These are phyloP conservation scores for Eucera pruinosa DNA, from an alignment of 2,888 invertebrate species.

Conservation along the genomic window DNA sequence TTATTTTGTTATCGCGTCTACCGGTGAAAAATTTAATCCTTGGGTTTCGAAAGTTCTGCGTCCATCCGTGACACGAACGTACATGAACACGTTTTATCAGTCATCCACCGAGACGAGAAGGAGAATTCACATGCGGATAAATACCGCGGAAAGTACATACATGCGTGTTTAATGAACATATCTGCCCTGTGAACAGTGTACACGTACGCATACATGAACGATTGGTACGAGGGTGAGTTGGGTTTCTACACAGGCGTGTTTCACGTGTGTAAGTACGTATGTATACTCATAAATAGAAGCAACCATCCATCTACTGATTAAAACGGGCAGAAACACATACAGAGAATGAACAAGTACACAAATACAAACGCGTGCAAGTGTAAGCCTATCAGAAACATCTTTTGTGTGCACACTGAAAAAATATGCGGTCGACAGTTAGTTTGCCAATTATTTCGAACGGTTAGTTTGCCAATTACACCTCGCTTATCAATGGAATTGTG, in stretches of 20 bases:
- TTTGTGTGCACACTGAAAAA: conserved; percentile 17
- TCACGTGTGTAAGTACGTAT: conserved; percentile 16
- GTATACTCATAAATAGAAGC: conserved; percentile 50
- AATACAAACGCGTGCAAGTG: conserved; percentile 11
- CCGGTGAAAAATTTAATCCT: not conserved
- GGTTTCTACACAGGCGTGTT: conserved; percentile 5
- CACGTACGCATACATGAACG: conserved; percentile 3
- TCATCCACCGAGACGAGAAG: conserved; percentile 38
- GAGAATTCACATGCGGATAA: conserved; percentile 37
- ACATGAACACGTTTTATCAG: conserved; percentile 36
- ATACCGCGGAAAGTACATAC: conserved; percentile 17
- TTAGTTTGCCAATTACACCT: conserved; percentile 6
- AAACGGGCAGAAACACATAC: conserved; percentile 50
- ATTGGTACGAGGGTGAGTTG: conserved; percentile 5
- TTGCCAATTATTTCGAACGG: conserved; percentile 25
- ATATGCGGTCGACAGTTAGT: conserved; percentile 42
- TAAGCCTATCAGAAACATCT: conserved; percentile 38
- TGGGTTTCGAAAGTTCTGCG: not conserved
- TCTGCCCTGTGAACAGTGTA: conserved; percentile 21
- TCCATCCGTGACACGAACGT: conserved; percentile 18
- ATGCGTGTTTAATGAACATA: conserved; percentile 47
- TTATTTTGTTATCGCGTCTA: no score
- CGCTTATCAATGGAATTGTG: not conserved
- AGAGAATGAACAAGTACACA: conserved; percentile 53
- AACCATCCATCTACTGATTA: conserved; percentile 61